Evolutionary conservation across 2,797 vertebrate species (phyloP), one percentile per base, ranked within the genome.

Genomic region (Numenius phaeopus): DNA sequence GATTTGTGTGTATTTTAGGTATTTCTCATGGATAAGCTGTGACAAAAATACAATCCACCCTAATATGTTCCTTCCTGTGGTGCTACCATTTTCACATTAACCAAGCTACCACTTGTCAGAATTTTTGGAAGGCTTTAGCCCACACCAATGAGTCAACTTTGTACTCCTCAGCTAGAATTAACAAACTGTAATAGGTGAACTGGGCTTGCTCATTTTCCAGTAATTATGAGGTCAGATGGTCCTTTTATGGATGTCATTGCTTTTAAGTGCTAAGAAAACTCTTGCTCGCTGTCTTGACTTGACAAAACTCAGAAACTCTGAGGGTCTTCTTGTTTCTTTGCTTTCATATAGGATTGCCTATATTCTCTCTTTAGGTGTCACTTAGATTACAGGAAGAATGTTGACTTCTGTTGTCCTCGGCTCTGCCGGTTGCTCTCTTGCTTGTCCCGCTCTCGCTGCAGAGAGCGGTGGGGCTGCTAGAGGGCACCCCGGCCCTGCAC

Each of bases 341-440:
- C 54, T 61, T 50, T 73, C 10, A 1, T 2, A 23, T 9, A n/a
- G 30, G 9, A 14, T 61, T 27, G 46, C 16, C 77, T 62, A 5
- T 18, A 2, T n/a, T n/a, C 20, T 79, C 37, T 27, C 11, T 46
- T 17, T 8, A 27, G n/a, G 10, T 21, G 30, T 62, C 22, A 6
- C 11, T 9, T 18, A 3, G 14, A 5, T 40, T 9, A 6, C 15
- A 13, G 54, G 52, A 24, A 29, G 42, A 44, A 13, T 0, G 1
- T 10, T 22, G 30, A 11, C 6, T 1, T 13, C 24, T 9, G 26
- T 23, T 6, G 2, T 1, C 5, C 14, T 23, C 39, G 2, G 0
- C 34, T 42, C 10, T 37, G 42, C 21, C 2, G 0, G 24, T 3
- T 7, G 21, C 4, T 0, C 7, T 22, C 20, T 27, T 16, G 54